Percentiles rank a stretch among this genome's conserved stretches.
phyloP scores from a whole-genome alignment of 2,113 vertebrate genomes.

The Cynopterus brachyotis region DNA sequence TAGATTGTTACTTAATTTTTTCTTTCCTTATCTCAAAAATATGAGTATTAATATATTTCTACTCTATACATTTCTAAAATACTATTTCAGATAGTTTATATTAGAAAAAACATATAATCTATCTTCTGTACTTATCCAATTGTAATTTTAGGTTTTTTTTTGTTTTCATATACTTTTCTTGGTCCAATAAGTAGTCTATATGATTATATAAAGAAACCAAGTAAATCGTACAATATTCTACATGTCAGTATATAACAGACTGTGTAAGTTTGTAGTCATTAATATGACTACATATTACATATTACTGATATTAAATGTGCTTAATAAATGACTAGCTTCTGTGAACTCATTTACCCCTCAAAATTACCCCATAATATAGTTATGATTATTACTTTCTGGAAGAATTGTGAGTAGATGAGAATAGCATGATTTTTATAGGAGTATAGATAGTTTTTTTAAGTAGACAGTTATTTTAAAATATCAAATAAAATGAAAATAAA shows the following conservation, averaged over 20 bases:
- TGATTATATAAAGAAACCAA: not conserved
- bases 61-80: not conserved
- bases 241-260: not conserved
- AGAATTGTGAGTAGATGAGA: not conserved
- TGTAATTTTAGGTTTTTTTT: not conserved
- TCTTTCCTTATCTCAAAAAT: not conserved
- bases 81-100: not conserved
- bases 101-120: not conserved
- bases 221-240: not conserved
- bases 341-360: not conserved
- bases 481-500: not conserved
- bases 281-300: not conserved
- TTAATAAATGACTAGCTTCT: not conserved
- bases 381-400: not conserved
- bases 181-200: not conserved
- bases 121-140: not conserved
- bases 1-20: not conserved
- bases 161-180: not conserved
- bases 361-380: not conserved
- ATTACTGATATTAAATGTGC: not conserved
- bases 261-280: not conserved
- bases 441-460: not conserved
- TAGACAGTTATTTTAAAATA: not conserved
- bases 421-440: not conserved
- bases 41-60: not conserved